phyloP scores from a whole-genome alignment of 2,888 invertebrate genomes.

The Nomada ruficornis region DNA sequence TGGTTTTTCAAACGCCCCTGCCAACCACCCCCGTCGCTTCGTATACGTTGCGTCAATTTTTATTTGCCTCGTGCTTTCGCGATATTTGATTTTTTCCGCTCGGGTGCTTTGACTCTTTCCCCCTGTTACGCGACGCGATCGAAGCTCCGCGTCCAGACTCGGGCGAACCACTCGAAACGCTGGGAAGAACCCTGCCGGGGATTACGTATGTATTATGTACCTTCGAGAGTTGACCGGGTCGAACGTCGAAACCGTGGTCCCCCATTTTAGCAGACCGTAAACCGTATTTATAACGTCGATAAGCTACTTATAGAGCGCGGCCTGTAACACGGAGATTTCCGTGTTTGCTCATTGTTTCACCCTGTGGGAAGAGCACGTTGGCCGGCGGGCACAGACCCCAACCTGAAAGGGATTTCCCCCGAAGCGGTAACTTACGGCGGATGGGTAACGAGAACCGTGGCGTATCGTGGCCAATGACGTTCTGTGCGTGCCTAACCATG shows the following conservation, averaged over 20 bases:
- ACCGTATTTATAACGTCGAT: slow-evolving; percentile 43
- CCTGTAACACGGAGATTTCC: slow-evolving; percentile 45
- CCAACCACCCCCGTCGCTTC: slow-evolving; percentile 14
- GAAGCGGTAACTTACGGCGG: slow-evolving; percentile 30
- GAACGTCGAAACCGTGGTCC: not conserved
- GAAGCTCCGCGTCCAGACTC: too few relatives aligned
- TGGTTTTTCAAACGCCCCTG: slow-evolving; percentile 33
- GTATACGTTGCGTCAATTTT: slow-evolving; percentile 25
- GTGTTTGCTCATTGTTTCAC: slow-evolving; percentile 48
- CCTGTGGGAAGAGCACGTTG: slow-evolving; percentile 37
- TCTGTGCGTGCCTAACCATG: slow-evolving; percentile 31
- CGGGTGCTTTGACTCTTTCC: slow-evolving; percentile 9
- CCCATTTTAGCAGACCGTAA: not conserved
- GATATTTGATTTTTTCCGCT: slow-evolving; percentile 44
- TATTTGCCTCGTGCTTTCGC: slow-evolving; percentile 36
- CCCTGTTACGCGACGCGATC: not conserved
- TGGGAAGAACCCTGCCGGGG: not conserved
- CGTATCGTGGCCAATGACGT: slow-evolving; percentile 11
- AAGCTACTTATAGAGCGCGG: slow-evolving; percentile 46
- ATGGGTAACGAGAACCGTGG: slow-evolving; percentile 8
- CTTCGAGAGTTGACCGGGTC: not conserved
- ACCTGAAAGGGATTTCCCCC: slow-evolving; percentile 44
- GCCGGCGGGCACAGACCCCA: slow-evolving; percentile 18
- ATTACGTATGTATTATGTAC: not conserved
- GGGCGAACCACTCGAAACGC: too few relatives aligned